phyloP scores from a whole-genome alignment of 2,888 invertebrate species.

The Chymomyza fuscimana region DNA sequence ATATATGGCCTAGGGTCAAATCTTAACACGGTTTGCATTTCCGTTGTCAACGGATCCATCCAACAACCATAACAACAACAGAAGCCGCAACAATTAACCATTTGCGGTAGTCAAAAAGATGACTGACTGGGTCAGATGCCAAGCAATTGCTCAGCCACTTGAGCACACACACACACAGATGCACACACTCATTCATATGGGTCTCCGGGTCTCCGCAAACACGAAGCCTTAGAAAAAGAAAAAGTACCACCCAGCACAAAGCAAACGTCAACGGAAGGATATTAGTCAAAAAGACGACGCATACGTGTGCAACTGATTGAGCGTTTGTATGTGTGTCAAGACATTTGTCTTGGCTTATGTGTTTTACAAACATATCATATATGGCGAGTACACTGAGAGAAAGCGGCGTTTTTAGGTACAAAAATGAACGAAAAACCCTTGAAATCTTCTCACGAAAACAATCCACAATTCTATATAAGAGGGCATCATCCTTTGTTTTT shows the following conservation, averaged over 20 bases:
- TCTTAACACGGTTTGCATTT: constrained; percentile 75
- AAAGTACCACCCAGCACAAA: constrained; percentile 14
- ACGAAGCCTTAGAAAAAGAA: constrained; percentile 5
- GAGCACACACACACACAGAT: constrained; percentile 48
- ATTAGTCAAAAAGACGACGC: constrained; percentile 28
- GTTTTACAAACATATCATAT: neutral
- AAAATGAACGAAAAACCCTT: neutral
- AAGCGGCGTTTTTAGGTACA: neutral
- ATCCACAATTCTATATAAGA: no score
- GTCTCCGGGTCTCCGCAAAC: no score
- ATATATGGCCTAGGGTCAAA: constrained; percentile 65
- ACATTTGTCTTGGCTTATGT: constrained; percentile 45
- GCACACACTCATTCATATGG: constrained; percentile 1
- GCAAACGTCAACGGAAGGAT: constrained; percentile 42
- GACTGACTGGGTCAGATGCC: constrained; percentile 64
- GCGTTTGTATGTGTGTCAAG: constrained; percentile 59
- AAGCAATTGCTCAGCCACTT: constrained; percentile 42
- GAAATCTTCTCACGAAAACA: no score
- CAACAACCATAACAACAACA: neutral
- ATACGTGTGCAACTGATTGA: constrained; percentile 6
- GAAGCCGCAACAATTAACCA: constrained; percentile 56
- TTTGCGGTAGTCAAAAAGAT: constrained; percentile 49
- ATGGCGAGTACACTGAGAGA: constrained; percentile 38
- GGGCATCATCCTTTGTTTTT: no score
- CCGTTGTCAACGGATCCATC: constrained; percentile 27